Evolutionary conservation across 2,888 invertebrate genomes (phyloP).

Genomic region (Drosophila cracens): DNA sequence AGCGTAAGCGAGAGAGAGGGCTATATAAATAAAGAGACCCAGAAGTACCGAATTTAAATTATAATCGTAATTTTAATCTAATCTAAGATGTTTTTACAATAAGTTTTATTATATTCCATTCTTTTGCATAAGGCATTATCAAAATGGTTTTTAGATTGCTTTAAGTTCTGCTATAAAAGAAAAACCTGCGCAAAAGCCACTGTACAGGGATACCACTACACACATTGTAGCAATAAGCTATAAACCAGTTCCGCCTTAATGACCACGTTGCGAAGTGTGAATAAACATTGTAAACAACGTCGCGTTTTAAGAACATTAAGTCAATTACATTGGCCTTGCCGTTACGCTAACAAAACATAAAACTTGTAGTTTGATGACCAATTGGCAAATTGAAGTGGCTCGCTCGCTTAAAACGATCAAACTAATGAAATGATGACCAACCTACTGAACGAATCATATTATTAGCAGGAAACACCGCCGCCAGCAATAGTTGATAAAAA

Average conservation of each 20-base stretch:
- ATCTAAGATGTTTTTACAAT: neutral
- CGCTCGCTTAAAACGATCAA: constrained; percentile 7
- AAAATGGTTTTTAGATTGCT: neutral
- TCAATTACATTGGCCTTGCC: constrained; percentile 52
- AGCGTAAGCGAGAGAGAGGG: constrained; percentile 3
- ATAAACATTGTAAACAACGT: constrained; percentile 50
- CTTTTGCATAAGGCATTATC: neutral
- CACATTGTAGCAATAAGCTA: neutral
- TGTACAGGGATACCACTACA: neutral
- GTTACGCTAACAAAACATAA: constrained; percentile 31
- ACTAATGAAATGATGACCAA: constrained; percentile 31
- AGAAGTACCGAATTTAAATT: constrained; percentile 2
- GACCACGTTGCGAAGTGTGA: constrained; percentile 55
- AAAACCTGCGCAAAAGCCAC: neutral
- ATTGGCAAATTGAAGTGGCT: constrained; percentile 11
- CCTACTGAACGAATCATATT: constrained; percentile 12
- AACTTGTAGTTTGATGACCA: constrained; percentile 28
- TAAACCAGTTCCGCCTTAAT: constrained; percentile 53
- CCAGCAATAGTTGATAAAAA: neutral
- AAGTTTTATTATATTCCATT: neutral
- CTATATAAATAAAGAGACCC: neutral
- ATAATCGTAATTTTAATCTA: neutral
- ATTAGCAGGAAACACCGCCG: constrained; percentile 6
- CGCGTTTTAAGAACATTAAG: constrained; percentile 42
- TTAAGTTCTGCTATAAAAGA: neutral